phyloP scores from a whole-genome alignment of 1,140 invertebrate genomes.

The Atopsyche davidsoni region DNA sequence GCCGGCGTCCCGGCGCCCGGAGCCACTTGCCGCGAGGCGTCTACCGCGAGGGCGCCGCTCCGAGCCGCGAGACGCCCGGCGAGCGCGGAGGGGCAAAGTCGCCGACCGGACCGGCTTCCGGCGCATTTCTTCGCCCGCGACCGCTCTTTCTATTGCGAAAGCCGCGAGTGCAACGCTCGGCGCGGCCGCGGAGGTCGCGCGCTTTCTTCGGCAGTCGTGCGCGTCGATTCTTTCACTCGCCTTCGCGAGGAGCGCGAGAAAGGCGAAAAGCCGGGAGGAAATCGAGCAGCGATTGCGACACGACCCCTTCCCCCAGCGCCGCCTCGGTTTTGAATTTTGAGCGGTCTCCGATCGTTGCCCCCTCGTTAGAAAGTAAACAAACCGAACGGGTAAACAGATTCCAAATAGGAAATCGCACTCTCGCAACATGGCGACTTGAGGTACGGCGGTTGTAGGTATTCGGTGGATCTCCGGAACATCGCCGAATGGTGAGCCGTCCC shows the following conservation, averaged over 20 bases:
- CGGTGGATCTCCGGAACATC: too few relatives aligned
- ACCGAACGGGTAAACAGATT: slow-evolving; percentile 2
- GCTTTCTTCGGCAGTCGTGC: not conserved
- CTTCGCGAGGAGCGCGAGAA: slow-evolving; percentile 14
- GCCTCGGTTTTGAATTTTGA: slow-evolving; percentile 19
- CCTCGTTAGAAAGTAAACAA: slow-evolving; percentile 20
- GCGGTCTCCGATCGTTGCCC: slow-evolving; percentile 24
- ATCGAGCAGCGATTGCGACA: slow-evolving; percentile 11
- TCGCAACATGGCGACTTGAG: too few relatives aligned
- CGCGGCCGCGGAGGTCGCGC: not conserved
- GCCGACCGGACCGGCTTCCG: not conserved
- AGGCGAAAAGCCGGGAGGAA: slow-evolving; percentile 25
- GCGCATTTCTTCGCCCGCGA: not conserved
- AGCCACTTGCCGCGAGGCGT: too few relatives aligned
- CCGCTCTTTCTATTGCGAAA: slow-evolving; percentile 3
- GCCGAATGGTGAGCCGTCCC: too few relatives aligned
- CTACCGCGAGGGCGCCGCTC: too few relatives aligned
- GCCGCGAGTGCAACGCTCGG: slow-evolving; percentile 6
- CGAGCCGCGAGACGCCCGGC: not conserved
- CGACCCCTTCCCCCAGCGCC: slow-evolving; percentile 1
- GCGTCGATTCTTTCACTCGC: slow-evolving; percentile 9
- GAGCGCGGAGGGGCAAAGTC: too few relatives aligned
- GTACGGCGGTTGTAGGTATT: too few relatives aligned
- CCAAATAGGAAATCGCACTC: not conserved
- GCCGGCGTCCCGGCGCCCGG: not conserved